These are phyloP conservation scores for Tragelaphus oryx DNA, from an alignment of 2,797 vertebrate genomes.

Conservation along the genomic window DNA sequence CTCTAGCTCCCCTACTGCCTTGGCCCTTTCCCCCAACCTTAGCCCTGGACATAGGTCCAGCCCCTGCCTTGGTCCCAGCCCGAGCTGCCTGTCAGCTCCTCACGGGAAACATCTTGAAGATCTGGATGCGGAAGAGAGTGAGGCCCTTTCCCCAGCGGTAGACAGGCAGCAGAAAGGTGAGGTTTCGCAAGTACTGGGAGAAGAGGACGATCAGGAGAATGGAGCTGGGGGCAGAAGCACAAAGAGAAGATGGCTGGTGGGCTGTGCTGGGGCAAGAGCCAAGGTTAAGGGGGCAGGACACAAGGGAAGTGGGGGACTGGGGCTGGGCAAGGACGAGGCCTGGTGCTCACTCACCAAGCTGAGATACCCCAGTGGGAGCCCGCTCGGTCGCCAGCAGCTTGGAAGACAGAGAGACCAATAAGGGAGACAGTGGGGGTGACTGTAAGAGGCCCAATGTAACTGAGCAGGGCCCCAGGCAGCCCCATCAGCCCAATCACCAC, in stretches of 20 bases:
- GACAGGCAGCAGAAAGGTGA: conserved; percentile 85
- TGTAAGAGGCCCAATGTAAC: conserved; percentile 93
- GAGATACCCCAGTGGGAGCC: conserved; percentile 97
- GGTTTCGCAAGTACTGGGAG: conserved; percentile 91
- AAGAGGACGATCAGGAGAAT: conserved; percentile 93
- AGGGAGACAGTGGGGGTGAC: conserved; percentile 95
- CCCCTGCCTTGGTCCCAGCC: not conserved
- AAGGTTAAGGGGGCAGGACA: not conserved
- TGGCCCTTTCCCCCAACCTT: not conserved
- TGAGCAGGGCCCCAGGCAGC: conserved; percentile 91
- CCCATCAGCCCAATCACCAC: conserved; percentile 89
- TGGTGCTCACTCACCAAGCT: conserved; percentile 83
- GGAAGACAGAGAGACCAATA: conserved; percentile 94
- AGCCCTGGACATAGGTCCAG: not conserved
- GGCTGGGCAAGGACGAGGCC: not conserved
- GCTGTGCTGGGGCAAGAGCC: not conserved
- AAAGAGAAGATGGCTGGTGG: not conserved
- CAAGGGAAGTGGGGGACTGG: not conserved
- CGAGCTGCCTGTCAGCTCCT: conserved; percentile 31
- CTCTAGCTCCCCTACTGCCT: not conserved
- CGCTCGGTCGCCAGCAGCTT: conserved; percentile 90
- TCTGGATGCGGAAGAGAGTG: conserved; percentile 84
- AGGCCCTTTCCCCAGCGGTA: conserved; percentile 87
- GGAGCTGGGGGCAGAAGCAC: conserved; percentile 80
- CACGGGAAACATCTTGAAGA: conserved; percentile 99